Evolutionary conservation across 2,797 vertebrate species (phyloP), one percentile per base, ranked within the genome.

Genomic region (Selene dorsalis): DNA sequence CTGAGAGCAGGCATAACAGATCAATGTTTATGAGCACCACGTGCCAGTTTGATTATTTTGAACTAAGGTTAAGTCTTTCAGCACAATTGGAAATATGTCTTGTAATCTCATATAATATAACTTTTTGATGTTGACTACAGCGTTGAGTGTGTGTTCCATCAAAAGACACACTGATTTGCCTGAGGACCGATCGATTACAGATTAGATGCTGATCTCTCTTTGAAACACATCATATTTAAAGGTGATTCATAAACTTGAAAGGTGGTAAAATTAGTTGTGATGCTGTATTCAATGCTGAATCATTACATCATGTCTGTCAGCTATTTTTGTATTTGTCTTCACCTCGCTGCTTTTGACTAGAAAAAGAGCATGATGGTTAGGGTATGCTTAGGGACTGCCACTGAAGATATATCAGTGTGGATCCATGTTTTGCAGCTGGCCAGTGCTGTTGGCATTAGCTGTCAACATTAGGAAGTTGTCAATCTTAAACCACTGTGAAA

Each of bases 1-100:
- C 85, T 84, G 74, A 77, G 79, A 75, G 57, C 32, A 63, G 76
- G 88, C 77, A 52, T 79, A 80, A 80, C 52, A 14, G 77, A 81
- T 87, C 74, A 74, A 81, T 89, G 85, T 88, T 91, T 84, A 87
- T 69, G 80, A 86, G 80, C 80, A 77, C 74, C 69, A 74, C 64
- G 70, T 81, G 79, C 84, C 73, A 85, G 64, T 57, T 59, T 69
- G 55, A 83, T 70, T 52, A 50, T 55, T 30, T 55, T 71, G 11
- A 85, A 76, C 68, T 16, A 56, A 62, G 35, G 18, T 43, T 24
- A 53, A 69, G 69, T 68, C 14, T 70, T 82, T 65, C n/a, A 76
- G 28, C 39, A 78, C 71, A 52, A 55, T 69, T 73, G 35, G 55
- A 77, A 65, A 65, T 0, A 2, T n/a, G 2, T 69, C 75, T 73